Evolutionary conservation across 37 sponge, comb jelly and placozoan species (phyloP), one percentile per base, ranked within the genome.

Genomic region (Aplysina aerophoba): DNA sequence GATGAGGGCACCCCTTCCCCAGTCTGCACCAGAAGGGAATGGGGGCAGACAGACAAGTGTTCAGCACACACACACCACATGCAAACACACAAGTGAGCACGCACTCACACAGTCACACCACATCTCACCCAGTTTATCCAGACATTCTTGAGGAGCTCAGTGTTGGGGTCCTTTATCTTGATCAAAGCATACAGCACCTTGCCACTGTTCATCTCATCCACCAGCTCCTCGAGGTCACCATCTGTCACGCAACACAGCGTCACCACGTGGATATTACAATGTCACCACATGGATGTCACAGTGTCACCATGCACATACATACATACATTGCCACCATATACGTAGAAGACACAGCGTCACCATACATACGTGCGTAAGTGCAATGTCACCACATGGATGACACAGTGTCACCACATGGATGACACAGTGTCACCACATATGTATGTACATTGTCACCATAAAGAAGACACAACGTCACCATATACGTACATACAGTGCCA

Each of bases 1-100:
- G 85, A 79, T 16, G 91, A 55, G 13, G 96, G 96, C 12, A 96
- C 96, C 0, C 91, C 94, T 38, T 91, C 96, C 67, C 96, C 96
- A 36, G 80, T 30, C 95, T 93, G 79, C 5, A 78, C 55, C n/a
- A 38, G 58, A 31, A 65, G 21, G 63, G 16, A 5, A 8, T 37
- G 16, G 28, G 24, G 64, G 11, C 24, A 71, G 37, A 84, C 58
- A 28, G 16, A 38, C 80, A 56, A 22, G 22, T 59, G 25, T 0
- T 6, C 30, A 20, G 59, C 59, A 56, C 62, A 81, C 81, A 81
- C 81, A 59, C 36, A 85, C 85, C 57, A 74, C 75, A 54, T 0
- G 22, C 61, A 82, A 61, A 81, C 27, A 24, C 53, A 69, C 31
- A 53, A 14, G 11, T 35, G 39, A 34, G 40, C 37, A 11, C 39